Evolutionary conservation across 2,888 invertebrate genomes (phyloP), one percentile per base, ranked within the genome.

Genomic region (Mactromeris polynyma): DNA sequence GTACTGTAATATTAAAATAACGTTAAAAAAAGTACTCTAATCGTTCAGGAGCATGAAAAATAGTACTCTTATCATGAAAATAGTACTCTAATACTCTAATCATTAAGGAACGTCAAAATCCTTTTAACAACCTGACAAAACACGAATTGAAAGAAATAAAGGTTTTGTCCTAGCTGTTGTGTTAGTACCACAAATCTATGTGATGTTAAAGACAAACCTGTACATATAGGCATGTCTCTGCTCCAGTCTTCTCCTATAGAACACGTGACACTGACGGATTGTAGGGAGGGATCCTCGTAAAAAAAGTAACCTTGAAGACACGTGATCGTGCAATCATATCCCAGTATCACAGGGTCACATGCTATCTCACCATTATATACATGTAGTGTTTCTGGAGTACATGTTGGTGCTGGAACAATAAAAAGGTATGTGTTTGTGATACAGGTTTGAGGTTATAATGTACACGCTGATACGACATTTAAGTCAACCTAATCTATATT

Each of bases 221-320:
- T 89, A 87, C 95, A 95, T 11, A 89, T 81, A 0, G 95, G 94
- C 31, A 89, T 31, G 2, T 81, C 84, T 64, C 92, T 91, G 26
- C 85, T 86, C 94, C 94, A 94, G n/a, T 86, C 90, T 1, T 78
- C 81, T 0, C 87, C 87, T 21, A 21, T 36, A 19, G 33, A 42
- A 84, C 95, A 95, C 11, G 83, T 58, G 21, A 93, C 73, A 31
- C 54, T 40, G 6, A 94, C 77, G 21, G 40, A 40, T 7, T 36
- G 11, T 11, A 77, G 14, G 33, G 90, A 84, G 0, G 90, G 89
- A 42, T 94, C 84, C 79, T 95, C 93, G 54, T 81, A 93, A 86
- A 94, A 93, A 4, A 89, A 88, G 83, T 93, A 94, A 46, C 93
- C 92, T 19, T 83, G 11, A 11, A 90, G 64, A 89, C 95, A 95